Percentiles rank a stretch among this genome's conserved stretches.
These are phyloP conservation scores for Toxotes chatareus DNA, from an alignment of 2,113 vertebrate species.

Conservation along the genomic window DNA sequence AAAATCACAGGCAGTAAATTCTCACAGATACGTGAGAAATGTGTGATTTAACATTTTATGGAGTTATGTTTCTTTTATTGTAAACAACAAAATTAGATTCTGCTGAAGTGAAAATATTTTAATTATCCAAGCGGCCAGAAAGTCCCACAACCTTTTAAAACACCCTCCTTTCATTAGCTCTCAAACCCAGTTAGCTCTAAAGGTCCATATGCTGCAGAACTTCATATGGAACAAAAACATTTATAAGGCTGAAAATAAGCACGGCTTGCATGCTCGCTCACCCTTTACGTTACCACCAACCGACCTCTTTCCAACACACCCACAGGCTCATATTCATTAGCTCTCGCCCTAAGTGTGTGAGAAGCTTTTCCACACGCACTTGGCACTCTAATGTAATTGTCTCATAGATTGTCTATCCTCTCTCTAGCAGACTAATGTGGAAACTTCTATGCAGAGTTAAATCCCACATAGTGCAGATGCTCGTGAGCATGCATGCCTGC, in stretches of 20 bases:
- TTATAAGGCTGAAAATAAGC: slow-evolving; percentile 53
- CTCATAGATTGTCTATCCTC: slow-evolving; percentile 52
- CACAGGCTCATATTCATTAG: slow-evolving; percentile 54
- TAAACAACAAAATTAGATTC: neutral
- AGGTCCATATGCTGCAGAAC: slow-evolving; percentile 38
- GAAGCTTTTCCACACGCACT: slow-evolving; percentile 53
- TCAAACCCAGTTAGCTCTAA: slow-evolving; percentile 25
- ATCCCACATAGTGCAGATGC: neutral
- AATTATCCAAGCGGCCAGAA: slow-evolving; percentile 2
- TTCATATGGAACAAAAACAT: slow-evolving; percentile 50
- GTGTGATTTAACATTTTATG: neutral
- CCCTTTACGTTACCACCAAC: neutral
- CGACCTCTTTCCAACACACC: slow-evolving; percentile 30
- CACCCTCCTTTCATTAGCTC: slow-evolving; percentile 24
- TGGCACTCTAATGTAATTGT: slow-evolving; percentile 64
- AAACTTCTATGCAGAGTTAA: slow-evolving; percentile 60
- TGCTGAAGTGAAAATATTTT: slow-evolving; percentile 6
- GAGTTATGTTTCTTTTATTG: neutral
- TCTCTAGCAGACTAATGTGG: slow-evolving; percentile 68
- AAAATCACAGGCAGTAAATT: slow-evolving; percentile 21
- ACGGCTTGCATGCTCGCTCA: slow-evolving; percentile 3
- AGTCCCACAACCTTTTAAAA: slow-evolving; percentile 11
- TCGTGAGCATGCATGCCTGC: neutral
- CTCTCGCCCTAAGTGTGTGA: slow-evolving; percentile 48
- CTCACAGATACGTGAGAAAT: neutral